Conservation (phyloP, 2,888 invertebrate species). For the Perithous albicinctus region DNA sequence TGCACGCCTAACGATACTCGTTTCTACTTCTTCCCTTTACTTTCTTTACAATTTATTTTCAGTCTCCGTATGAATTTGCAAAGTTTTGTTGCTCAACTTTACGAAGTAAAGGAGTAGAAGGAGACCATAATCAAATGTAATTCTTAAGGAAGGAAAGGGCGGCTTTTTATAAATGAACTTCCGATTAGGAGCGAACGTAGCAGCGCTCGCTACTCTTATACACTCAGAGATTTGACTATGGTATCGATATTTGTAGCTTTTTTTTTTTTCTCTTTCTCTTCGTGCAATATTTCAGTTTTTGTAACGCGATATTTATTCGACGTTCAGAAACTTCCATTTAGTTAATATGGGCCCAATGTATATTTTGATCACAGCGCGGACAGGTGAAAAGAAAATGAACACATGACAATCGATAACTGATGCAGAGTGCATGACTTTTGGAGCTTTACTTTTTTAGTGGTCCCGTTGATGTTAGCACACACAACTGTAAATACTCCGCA, state of each 20-base stretch:
- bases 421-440: not conserved
- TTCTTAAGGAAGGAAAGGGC: not conserved
- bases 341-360: not conserved
- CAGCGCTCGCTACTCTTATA: too few species aligned
- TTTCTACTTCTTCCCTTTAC: conserved; percentile 13
- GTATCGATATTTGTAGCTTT: too few species aligned
- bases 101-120: not conserved
- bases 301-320: too few species aligned
- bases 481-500: not conserved
- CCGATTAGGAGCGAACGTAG: too few species aligned
- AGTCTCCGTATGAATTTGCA: conserved; percentile 19
- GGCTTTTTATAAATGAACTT: not conserved
- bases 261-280: too few species aligned
- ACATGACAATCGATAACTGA: not conserved
- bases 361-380: too few species aligned
- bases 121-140: conserved; percentile 13
- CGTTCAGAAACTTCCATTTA: not conserved
- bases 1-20: conserved; percentile 3
- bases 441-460: conserved; percentile 2
- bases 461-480: not conserved
- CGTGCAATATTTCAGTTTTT: too few species aligned
- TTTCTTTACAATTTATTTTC: not conserved
- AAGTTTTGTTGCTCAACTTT: conserved; percentile 13
- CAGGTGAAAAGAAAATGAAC: too few species aligned
- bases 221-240: too few species aligned